Evolutionary conservation across 2,113 vertebrate species (phyloP), one percentile per base, ranked within the genome.

Genomic region (Myxocyprinus asiaticus): DNA sequence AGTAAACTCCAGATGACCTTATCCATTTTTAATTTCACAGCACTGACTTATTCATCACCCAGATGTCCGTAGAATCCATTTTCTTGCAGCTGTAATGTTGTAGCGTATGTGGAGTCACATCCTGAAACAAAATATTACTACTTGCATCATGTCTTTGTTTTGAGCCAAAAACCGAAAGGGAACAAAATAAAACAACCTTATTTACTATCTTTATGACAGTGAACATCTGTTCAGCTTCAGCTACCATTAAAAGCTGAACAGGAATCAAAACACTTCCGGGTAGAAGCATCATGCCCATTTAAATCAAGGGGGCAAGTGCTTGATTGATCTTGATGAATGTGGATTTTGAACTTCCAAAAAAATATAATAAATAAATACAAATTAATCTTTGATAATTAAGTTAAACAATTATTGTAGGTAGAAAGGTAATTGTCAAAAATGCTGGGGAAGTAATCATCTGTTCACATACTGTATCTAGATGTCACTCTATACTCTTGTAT

Each of bases 11-110:
- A 70, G 58, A 77, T 80, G 77, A 86, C 82, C 68, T 56, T 62
- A 55, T 84, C 2, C 63, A 85, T 80, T 61, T 78, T 81, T 79
- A 44, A 75, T 73, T 82, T 67, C 77, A 47, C 48, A 67, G 22
- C 50, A 62, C 67, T 81, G 42, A 81, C 66, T 82, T 73, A 81
- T 86, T 82, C 45, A 81, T 79, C 63, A 78, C 51, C 48, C 68
- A 66, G 76, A 76, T 71, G 51, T 83, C 78, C 82, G 76, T 43
- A 22, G 50, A 45, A 59, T 76, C 43, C 17, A 9, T 15, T 11
- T 42, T 48, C 62, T 44, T 33, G 44, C 44, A n/a, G 10, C 22
- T 17, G 56, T 53, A 4, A 63, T 63, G 15, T 72, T 65, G 22
- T 65, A 43, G 47, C 2, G n/a, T 67, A 15, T n/a, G 17, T 17